phyloP scores from a whole-genome alignment of 35 echinoderm and acorn worm genomes.

The Stichopus chloronotus region DNA sequence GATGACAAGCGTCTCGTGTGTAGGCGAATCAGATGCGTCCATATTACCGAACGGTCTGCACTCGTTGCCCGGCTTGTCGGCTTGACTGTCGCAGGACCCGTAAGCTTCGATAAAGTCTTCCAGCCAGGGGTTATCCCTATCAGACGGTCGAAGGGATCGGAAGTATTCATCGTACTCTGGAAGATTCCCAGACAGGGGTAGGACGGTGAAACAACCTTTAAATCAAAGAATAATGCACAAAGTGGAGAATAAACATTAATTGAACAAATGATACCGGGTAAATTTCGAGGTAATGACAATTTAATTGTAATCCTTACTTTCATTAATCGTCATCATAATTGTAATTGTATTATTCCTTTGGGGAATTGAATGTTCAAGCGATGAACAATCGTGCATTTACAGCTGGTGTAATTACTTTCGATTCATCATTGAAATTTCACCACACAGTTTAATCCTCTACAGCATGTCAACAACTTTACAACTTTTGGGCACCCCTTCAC shows the following conservation, averaged over 20 bases:
- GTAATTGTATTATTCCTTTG: too few relatives aligned
- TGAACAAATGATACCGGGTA: background rate
- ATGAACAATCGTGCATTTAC: too few relatives aligned
- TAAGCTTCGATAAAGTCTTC: slow-evolving; percentile 70
- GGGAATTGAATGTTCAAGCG: too few relatives aligned
- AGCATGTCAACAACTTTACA: too few relatives aligned
- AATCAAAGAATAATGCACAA: background rate
- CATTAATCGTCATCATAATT: too few relatives aligned
- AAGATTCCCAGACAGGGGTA: slow-evolving; percentile 61
- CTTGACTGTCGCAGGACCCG: slow-evolving; percentile 8
- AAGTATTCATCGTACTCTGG: slow-evolving; percentile 77
- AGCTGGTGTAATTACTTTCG: too few relatives aligned
- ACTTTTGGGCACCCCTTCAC: too few relatives aligned
- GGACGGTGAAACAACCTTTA: slow-evolving; percentile 79
- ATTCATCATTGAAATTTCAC: too few relatives aligned
- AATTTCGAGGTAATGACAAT: background rate
- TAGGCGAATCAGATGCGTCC: slow-evolving; percentile 49
- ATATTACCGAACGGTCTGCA: slow-evolving; percentile 41
- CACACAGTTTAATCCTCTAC: too few relatives aligned
- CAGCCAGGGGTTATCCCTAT: slow-evolving; percentile 80
- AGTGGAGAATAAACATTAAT: too few relatives aligned
- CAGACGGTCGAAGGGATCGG: slow-evolving; percentile 26
- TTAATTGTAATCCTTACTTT: too few relatives aligned
- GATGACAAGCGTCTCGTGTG: slow-evolving; percentile 90
- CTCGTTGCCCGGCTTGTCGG: background rate